Evolutionary conservation across 1,140 invertebrate genomes (phyloP).

Genomic region (Capitella teleta): DNA sequence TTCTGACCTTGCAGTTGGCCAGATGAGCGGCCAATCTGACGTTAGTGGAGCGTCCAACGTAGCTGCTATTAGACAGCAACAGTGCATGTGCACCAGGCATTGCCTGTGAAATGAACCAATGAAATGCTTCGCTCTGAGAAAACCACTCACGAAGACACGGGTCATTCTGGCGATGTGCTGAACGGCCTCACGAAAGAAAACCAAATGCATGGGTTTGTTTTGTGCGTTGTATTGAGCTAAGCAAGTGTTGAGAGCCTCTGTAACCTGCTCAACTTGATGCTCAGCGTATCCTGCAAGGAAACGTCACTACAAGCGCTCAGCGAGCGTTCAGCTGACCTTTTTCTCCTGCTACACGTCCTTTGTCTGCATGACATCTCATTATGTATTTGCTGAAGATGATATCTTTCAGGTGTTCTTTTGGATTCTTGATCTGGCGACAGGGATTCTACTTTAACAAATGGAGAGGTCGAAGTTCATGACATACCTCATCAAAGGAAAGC

Average conservation of each 20-base stretch:
- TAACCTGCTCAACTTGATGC: constrained; percentile 19
- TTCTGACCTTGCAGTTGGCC: constrained; percentile 30
- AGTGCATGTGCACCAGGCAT: constrained; percentile 33
- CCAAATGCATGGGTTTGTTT: constrained; percentile 26
- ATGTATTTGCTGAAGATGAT: constrained; percentile 33
- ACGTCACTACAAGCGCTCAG: too few species aligned
- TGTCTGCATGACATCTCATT: neutral
- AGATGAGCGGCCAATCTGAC: constrained; percentile 32
- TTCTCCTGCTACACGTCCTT: neutral
- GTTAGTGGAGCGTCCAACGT: constrained; percentile 31
- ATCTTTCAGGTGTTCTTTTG: constrained; percentile 18
- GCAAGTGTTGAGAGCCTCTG: constrained; percentile 28
- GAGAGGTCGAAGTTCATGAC: neutral
- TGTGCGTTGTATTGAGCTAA: constrained; percentile 32
- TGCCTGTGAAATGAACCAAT: constrained; percentile 19
- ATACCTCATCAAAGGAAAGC: constrained; percentile 32
- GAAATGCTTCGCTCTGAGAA: neutral
- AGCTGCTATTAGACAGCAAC: constrained; percentile 27
- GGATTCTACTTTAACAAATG: neutral
- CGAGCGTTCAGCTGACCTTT: too few species aligned
- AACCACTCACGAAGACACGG: constrained; percentile 32
- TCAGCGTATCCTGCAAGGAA: constrained; percentile 29
- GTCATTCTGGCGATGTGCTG: constrained; percentile 34
- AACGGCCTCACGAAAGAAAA: constrained; percentile 37
- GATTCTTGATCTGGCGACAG: constrained; percentile 20